These are phyloP conservation scores for Hypanus sabinus DNA, from an alignment of 2,113 vertebrate species.

Conservation along the genomic window DNA sequence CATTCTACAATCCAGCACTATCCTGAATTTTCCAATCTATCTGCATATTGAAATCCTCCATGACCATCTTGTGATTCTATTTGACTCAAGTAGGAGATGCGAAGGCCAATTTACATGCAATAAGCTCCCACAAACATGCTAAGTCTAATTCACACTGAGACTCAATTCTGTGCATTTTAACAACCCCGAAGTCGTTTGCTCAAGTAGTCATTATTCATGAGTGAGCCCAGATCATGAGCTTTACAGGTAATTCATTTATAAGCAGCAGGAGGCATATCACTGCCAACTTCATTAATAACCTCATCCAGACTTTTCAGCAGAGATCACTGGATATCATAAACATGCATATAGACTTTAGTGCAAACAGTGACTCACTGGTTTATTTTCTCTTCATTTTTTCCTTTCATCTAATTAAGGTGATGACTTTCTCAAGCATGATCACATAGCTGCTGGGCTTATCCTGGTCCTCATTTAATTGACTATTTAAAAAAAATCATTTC, in stretches of 20 bases:
- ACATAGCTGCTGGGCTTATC: neutral
- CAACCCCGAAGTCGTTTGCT: neutral
- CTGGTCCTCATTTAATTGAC: neutral
- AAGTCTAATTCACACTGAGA: neutral
- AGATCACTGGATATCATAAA: neutral
- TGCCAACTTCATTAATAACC: neutral
- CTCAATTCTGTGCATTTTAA: conserved; percentile 3
- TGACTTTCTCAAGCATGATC: neutral
- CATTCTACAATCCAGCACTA: too few relatives aligned
- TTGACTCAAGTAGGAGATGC: too few relatives aligned
- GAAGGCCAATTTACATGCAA: too few relatives aligned
- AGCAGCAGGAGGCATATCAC: neutral
- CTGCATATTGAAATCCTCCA: too few relatives aligned
- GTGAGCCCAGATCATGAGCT: neutral
- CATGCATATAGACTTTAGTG: neutral
- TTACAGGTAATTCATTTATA: neutral
- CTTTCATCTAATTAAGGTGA: neutral
- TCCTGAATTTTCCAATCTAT: too few relatives aligned
- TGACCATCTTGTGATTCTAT: too few relatives aligned
- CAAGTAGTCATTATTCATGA: neutral
- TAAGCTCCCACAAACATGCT: too few relatives aligned
- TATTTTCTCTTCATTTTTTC: neutral
- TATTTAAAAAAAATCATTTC: neutral
- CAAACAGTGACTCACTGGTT: neutral
- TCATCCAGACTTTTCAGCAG: neutral